Evolutionary conservation across 2,797 vertebrate genomes (phyloP).

Genomic region (Peromyscus nudipes): DNA sequence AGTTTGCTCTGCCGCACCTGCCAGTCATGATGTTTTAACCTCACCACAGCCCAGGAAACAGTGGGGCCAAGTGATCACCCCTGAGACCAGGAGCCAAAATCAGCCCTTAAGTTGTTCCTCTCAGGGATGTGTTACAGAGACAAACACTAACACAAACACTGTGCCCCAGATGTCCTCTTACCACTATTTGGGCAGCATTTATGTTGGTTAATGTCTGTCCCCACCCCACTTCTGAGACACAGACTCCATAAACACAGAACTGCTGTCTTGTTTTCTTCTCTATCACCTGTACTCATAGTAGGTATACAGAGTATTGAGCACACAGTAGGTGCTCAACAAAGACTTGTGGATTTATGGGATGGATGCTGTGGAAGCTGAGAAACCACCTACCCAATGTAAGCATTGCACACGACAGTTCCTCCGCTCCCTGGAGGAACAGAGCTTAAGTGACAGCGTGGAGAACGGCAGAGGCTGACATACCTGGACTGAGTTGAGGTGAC

Average conservation of each 20-base stretch:
- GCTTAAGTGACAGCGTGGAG: not conserved
- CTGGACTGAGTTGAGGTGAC: constrained; percentile 99
- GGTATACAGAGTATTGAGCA: not conserved
- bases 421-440: not conserved
- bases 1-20: not conserved
- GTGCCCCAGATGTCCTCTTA: not conserved
- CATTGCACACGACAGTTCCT: not conserved
- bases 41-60: not conserved
- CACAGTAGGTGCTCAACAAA: not conserved
- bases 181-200: not conserved
- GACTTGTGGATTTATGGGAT: not conserved
- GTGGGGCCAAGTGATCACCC: not conserved
- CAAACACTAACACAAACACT: not conserved
- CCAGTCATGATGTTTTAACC: not conserved
- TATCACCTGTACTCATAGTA: not conserved
- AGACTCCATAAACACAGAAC: not conserved
- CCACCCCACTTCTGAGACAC: not conserved
- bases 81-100: not conserved
- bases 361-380: not conserved
- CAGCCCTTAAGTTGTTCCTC: not conserved
- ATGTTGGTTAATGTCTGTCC: not conserved
- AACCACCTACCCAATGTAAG: too few relatives aligned
- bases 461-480: constrained; percentile 83
- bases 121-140: not conserved
- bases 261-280: not conserved